A percentile compares a stretch with the other conserved stretches of the same genome.
Evolutionary conservation across 2,888 invertebrate genomes (phyloP).

Genomic region (Cotesia congregata): DNA sequence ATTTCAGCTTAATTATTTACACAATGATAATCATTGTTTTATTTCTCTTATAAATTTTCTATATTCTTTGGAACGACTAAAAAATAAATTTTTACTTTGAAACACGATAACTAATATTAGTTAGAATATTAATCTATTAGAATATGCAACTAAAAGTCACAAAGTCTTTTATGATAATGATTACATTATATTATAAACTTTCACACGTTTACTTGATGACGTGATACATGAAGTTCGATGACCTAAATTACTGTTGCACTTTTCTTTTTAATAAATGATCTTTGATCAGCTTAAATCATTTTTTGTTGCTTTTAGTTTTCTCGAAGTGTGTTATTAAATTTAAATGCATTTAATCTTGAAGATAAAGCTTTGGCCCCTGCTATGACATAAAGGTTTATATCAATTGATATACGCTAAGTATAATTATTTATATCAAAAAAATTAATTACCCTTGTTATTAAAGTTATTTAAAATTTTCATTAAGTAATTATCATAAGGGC

Average conservation of each 20-base stretch:
- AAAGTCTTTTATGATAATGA: constrained; percentile 13
- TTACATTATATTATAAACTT: constrained; percentile 22
- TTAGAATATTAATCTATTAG: background rate
- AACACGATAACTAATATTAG: background rate
- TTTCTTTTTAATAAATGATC: constrained; percentile 25
- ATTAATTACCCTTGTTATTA: background rate
- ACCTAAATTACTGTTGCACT: constrained; percentile 28
- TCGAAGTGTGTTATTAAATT: background rate
- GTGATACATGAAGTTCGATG: constrained; percentile 28
- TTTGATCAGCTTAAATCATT: constrained; percentile 15
- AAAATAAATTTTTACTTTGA: background rate
- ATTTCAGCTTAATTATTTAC: background rate
- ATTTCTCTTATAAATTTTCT: background rate
- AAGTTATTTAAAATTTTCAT: background rate
- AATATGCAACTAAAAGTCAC: background rate
- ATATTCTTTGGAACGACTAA: background rate
- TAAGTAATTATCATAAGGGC: background rate
- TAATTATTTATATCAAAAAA: background rate
- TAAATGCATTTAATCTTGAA: background rate
- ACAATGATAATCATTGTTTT: background rate
- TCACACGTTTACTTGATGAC: constrained; percentile 33
- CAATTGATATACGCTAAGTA: background rate
- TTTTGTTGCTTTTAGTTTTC: background rate
- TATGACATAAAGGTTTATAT: background rate
- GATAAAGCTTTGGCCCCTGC: background rate